Evolutionary conservation across 2,888 invertebrate species (phyloP).

Genomic region (Pteria penguin): DNA sequence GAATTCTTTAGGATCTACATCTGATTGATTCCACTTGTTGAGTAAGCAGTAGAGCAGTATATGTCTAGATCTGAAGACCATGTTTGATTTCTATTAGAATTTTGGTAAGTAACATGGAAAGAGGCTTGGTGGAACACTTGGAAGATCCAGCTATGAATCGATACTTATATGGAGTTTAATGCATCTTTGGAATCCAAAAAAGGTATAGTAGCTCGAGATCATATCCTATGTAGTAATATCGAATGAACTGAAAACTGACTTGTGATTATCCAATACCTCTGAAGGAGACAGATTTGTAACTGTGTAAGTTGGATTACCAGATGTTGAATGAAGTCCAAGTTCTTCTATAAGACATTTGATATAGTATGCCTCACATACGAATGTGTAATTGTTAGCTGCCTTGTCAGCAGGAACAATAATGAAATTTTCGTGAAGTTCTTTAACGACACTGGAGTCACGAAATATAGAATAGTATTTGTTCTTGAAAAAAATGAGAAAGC

Average conservation of each 20-base stretch:
- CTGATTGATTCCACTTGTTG: no score
- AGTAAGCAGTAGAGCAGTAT: no score
- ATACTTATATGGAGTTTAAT: background rate
- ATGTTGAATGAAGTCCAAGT: background rate
- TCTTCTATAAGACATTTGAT: background rate
- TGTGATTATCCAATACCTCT: background rate
- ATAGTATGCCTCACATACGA: background rate
- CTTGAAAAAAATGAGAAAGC: background rate
- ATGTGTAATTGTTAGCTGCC: background rate
- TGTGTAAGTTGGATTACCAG: background rate
- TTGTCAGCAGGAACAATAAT: background rate
- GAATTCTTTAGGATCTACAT: no score
- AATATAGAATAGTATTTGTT: background rate
- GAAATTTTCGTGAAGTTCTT: background rate
- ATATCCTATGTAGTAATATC: no score
- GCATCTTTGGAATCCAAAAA: no score
- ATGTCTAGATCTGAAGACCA: no score
- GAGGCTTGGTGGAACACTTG: background rate
- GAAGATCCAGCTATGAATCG: background rate
- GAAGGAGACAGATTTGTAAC: background rate
- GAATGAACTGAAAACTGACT: background rate
- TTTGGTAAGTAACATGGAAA: no score
- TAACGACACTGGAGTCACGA: background rate
- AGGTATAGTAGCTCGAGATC: no score
- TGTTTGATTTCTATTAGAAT: no score